phyloP scores from a whole-genome alignment of 1,140 invertebrate genomes.

The Nilaparvata lugens region DNA sequence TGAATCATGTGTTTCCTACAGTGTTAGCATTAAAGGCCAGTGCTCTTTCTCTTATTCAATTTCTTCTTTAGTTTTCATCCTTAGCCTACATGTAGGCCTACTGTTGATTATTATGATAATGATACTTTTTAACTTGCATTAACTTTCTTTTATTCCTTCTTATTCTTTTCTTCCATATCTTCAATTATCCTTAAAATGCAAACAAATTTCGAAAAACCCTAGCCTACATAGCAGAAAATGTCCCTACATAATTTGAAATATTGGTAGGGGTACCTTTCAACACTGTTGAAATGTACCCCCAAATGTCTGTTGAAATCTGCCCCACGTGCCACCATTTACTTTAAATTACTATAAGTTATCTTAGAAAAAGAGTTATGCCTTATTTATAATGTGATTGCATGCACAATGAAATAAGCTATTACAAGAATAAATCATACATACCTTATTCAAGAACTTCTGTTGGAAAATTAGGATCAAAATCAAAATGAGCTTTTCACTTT shows the following conservation, averaged over 20 bases:
- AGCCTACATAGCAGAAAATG: no score
- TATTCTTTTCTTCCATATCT: no score
- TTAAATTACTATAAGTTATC: background rate
- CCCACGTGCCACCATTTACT: background rate
- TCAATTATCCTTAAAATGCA: no score
- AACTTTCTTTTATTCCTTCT: no score
- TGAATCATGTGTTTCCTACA: no score
- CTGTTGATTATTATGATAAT: no score
- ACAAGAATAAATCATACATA: background rate
- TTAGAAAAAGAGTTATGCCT: background rate
- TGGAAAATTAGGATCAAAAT: background rate
- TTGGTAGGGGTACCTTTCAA: constrained; percentile 3
- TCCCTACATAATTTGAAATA: background rate
- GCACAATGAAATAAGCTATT: background rate
- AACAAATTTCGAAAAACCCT: no score
- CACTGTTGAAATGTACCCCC: background rate
- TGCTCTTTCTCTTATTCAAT: no score
- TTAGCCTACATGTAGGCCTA: no score
- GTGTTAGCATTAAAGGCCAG: no score
- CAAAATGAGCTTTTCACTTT: background rate
- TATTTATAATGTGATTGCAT: background rate
- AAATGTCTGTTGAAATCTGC: background rate
- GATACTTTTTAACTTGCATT: no score
- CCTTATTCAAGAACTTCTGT: background rate
- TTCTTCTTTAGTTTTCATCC: no score